Evolutionary conservation across 2,797 vertebrate genomes (phyloP), one percentile per base, ranked within the genome.

Genomic region (Hozukius guyotensis): DNA sequence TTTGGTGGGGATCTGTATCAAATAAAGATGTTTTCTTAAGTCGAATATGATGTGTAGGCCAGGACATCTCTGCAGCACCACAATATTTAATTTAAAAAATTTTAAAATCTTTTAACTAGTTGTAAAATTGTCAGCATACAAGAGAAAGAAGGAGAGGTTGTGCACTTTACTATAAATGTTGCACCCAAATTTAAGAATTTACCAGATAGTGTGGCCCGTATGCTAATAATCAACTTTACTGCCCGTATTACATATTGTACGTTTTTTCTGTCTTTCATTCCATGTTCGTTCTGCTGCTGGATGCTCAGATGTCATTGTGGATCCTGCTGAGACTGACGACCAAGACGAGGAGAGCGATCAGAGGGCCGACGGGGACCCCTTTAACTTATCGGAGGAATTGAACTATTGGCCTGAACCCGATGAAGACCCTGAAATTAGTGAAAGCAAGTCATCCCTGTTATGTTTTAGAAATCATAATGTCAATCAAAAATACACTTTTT

Each of bases 271-370:
- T 65, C 2, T 52, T 55, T 61, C 32, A 6, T 77, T 55, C 5
- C 31, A 16, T 59, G 62, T 60, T 2, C 2, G 2, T 55, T 18
- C 13, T 24, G 14, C 9, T 83, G 38, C 29, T 76, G 27, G 62
- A 74, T 75, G 2, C 12, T 11, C 80, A 94, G 93, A 89, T 68
- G 27, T 79, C 12, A 8, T 88, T 79, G 75, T 92, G 42, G 93
- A 95, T 88, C 91, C 93, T 85, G 91, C 91, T 87, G 94, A 96
- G 91, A 94, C 92, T 85, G 94, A 95, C 90, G 91, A 87, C 90
- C 92, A 95, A 82, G 93, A 96, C 78, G 96, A 97, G 83, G 96
- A 97, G 86, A 94, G 93, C 42, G 90, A 92, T 80, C 95, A 95
- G 89, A 94, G 84, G 91, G 90, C 91, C 77, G 94, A 96, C 24